Evolutionary conservation across 2,888 invertebrate species (phyloP), one percentile per base, ranked within the genome.

Genomic region (Netelia inedita): DNA sequence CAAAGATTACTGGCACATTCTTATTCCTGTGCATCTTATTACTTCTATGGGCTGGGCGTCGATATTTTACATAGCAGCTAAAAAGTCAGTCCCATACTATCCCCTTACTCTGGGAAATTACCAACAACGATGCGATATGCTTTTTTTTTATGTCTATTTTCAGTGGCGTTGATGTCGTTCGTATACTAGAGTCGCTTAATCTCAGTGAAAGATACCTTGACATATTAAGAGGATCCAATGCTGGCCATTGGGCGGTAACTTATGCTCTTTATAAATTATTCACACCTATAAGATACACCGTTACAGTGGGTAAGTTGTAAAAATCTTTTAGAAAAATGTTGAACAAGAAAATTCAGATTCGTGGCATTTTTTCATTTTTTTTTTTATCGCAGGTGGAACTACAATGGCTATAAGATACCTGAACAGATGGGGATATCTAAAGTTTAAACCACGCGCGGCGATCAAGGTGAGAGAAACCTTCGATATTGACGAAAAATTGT

Each of bases 1-100:
- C 92, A 97, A 97, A 93, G 97, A 98, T 92, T 99, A 99, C 94
- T 99, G 99, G 98, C 98, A 99, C 94, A 97, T 99, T 76, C 94
- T 99, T 80, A 95, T 99, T 80, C 99, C 98, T 3, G 99, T 99
- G 1, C 99, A 99, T 94, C 92, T 97, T 69, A 95, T 96, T 19
- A 98, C 98, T 10, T 99, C 99, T 1, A 94, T 96, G 46, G 95
- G 97, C 79, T 99, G 99, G 99, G 96, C 97, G 93, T 97, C 97
- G 16, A 94, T 96, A 21, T 98, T 98, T 94, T 99, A 98, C 94
- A 96, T 97, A 92, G 94, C 96, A 89, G 97, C 98, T 10, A 96
- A 96, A 94, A 97, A 98, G 98, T 98, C 95, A 94, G 89, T 85
- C 76, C 19, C 11, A 16, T 9, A 10, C 53, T 8, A 50, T 21